Evolutionary conservation across 2,888 invertebrate species (phyloP).

Genomic region (Rhingia campestris): DNA sequence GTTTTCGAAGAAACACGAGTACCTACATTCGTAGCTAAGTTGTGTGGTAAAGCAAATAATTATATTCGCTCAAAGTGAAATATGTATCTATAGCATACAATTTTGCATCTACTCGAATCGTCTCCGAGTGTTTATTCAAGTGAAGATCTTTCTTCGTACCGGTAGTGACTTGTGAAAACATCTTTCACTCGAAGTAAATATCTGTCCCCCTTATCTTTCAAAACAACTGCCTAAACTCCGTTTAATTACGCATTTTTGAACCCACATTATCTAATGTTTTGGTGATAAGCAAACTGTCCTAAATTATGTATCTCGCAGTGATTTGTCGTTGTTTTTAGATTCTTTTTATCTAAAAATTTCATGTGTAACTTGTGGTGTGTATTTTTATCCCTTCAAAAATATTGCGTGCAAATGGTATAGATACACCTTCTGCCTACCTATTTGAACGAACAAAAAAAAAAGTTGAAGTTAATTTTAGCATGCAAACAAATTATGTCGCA

Average conservation of each 20-base stretch:
- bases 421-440: not conserved
- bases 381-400: not conserved
- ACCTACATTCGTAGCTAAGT: constrained; percentile 13
- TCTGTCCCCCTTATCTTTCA: not conserved
- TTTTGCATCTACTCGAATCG: constrained; percentile 1
- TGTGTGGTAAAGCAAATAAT: constrained; percentile 18
- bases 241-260: not conserved
- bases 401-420: constrained; percentile 5
- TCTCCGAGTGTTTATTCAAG: constrained; percentile 8
- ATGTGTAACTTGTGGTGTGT: not conserved
- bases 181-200: constrained; percentile 8
- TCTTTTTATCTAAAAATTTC: not conserved
- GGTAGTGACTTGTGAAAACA: constrained; percentile 8
- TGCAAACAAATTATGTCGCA: constrained; percentile 9
- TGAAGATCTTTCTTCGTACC: constrained; percentile 6
- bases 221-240: not conserved
- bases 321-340: not conserved
- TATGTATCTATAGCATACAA: not conserved
- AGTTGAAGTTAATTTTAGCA: constrained; percentile 35
- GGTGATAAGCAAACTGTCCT: not conserved
- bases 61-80: constrained; percentile 6
- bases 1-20: not conserved
- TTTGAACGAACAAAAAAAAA: not conserved
- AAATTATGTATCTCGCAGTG: not conserved
- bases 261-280: not conserved